Base-by-base conservation (phyloP, 2,888 invertebrate genomes). In the Fragum sueziense region DNA sequence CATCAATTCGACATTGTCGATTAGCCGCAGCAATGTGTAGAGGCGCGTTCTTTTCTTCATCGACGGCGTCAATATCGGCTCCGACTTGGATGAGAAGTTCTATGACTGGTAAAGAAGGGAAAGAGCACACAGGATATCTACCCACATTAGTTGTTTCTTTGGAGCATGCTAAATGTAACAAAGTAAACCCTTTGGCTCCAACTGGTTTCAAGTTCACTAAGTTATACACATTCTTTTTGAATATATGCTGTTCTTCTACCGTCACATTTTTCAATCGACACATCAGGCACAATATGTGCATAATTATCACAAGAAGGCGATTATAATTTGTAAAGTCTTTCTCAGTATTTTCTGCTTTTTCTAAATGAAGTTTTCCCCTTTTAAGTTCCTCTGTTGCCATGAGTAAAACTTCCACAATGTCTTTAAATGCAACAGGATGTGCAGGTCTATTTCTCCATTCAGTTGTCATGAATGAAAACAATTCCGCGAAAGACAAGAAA, bases 401-500 rank as follows among this genome's bases (percentile, higher is more conserved):
- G 84, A 88, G 95, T 94, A 97, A 96, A 71, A 98, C 97, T 87
- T 95, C 95, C 88, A 97, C 95, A 88, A 98, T 95, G 93, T 98
- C 97, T 74, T 95, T 94, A 90, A 97, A 96, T 70, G 96, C 95
- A 31, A 97, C 96, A 0, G 96, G 96, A 70, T 89, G 59, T 96
- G 97, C 79, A 4, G 88, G 88, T 52, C 90, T 77, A 96, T 96
- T 82, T 74, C 90, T 79, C 87, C 89, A 86, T 78, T 98, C 98
- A 34, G 97, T 96, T 93, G 98, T 95, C 97, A 99, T 98, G 93
- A 97, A 98, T 34, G 92, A 91, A 87, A 94, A 94, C 41, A 99
- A 95, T 93, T 99, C 99, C 2, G 98, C 97, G 93, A 99, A 99
- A 88, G 97, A 97, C 92, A 97, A 96, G 82, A 99, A 95, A 84